Base-by-base conservation (phyloP, 1,140 invertebrate genomes). In the Drosophila auraria region DNA sequence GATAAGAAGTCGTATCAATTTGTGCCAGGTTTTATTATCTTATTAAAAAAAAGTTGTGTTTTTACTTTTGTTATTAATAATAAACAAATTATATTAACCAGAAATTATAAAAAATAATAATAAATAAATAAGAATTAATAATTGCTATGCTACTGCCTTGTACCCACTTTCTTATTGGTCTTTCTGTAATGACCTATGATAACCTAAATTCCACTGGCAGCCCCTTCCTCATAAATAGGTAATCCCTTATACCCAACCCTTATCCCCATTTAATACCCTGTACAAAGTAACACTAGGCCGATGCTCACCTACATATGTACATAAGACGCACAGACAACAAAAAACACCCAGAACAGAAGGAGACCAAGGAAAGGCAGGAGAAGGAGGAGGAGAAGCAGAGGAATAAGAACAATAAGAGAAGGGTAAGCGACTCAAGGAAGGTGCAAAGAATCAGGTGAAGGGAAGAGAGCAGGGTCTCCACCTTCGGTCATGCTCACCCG, bases 221-320 rank as follows among this genome's bases (percentile, higher is more conserved):
- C 8, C 15, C 33, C 15, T 42, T 64, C 5, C 17, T 3, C 27
- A 66, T 25, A 23, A n/a, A 33, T 12, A 2, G n/a, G 40, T 36
- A 57, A 57, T 27, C 30, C 38, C n/a, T 1, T 11, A 40, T 25
- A 53, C 6, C 40, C 11, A 54, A 57, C 40, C 40, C 40, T 49
- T 49, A 79, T 60, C 12, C 82, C 57, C 49, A 5, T n/a, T 17
- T 47, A 30, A 68, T 79, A 82, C 79, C 58, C 75, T 79, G 25
- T n/a, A 61, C 7, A 40, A 54, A 58, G 70, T 58, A 56, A 27
- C 56, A 38, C 53, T 70, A 78, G 65, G 62, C 66, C 80, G 56
- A 51, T 78, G 80, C 62, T 87, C 70, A 83, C 83, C 83, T 80
- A 86, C 59, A 83, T 80, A 68, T 25, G 8, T 12, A 47, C 33